phyloP scores from a whole-genome alignment of 2,888 invertebrate genomes.

The Ophion costatus region DNA sequence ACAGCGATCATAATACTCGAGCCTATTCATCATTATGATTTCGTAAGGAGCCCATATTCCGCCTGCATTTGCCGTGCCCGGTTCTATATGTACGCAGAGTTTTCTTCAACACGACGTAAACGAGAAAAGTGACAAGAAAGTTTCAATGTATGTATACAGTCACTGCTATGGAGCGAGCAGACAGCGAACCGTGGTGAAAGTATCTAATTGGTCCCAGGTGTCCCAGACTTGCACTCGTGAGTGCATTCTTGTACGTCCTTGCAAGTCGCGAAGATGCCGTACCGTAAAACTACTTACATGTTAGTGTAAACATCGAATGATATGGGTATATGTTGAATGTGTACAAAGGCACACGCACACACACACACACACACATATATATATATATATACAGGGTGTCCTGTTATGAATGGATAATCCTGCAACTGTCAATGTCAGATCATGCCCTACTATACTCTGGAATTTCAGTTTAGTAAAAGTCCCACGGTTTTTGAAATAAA shows the following conservation, averaged over 20 bases:
- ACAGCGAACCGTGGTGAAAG: slow-evolving; percentile 54
- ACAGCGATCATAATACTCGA: neutral
- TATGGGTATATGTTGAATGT: no score
- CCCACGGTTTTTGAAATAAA: no score
- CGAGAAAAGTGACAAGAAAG: slow-evolving; percentile 61
- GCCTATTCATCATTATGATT: neutral
- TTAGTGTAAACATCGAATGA: neutral
- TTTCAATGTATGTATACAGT: slow-evolving; percentile 23
- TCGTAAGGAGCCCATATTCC: neutral
- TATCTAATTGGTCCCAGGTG: slow-evolving; percentile 67
- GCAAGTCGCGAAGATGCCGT: slow-evolving; percentile 29
- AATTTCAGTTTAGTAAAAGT: no score
- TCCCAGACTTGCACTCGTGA: slow-evolving; percentile 54
- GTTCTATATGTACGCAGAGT: slow-evolving; percentile 2
- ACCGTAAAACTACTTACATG: slow-evolving; percentile 20
- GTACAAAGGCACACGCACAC: neutral
- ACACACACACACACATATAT: no score
- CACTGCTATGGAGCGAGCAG: slow-evolving; percentile 8
- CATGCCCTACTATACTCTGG: no score
- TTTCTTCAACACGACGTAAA: slow-evolving; percentile 21
- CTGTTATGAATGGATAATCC: no score
- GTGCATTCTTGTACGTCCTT: slow-evolving; percentile 63
- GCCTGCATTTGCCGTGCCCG: neutral
- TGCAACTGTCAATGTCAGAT: no score
- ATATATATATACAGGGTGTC: no score